Evolutionary conservation across 92 coral and sea anemone genomes (phyloP).

Genomic region (Porites divaricata): DNA sequence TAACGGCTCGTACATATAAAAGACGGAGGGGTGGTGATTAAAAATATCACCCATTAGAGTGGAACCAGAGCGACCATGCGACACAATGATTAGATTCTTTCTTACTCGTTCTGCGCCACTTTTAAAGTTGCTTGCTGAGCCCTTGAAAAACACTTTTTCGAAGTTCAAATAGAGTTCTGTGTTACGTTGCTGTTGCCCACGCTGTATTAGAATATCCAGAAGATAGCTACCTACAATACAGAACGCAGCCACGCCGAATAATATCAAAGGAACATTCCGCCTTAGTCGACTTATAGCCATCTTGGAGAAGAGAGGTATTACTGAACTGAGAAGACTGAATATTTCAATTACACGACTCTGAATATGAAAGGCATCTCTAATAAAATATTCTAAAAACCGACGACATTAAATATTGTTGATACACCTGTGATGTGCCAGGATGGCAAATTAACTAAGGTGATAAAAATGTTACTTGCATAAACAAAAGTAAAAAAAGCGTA

Average conservation of each 20-base stretch:
- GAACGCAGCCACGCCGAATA: background rate
- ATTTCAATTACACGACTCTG: too few species aligned
- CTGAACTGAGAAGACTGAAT: too few species aligned
- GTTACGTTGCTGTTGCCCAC: too few species aligned
- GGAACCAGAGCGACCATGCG: slow-evolving; percentile 49
- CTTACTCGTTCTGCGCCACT: background rate
- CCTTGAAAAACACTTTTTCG: background rate
- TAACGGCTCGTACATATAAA: slow-evolving; percentile 39
- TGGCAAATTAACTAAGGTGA: too few species aligned
- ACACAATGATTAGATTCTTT: slow-evolving; percentile 16
- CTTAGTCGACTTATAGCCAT: background rate
- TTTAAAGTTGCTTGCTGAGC: background rate
- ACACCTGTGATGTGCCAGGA: too few species aligned
- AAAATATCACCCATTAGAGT: slow-evolving; percentile 17
- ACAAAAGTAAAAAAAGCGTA: too few species aligned
- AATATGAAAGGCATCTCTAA: too few species aligned
- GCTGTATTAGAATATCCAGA: too few species aligned
- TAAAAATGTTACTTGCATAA: too few species aligned
- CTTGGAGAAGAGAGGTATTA: background rate
- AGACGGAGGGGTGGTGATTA: slow-evolving; percentile 39
- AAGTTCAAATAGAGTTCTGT: background rate
- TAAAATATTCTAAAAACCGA: too few species aligned
- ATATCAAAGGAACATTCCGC: background rate
- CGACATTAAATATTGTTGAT: too few species aligned
- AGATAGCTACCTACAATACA: background rate